These are phyloP conservation scores for Acronicta leporina DNA, from an alignment of 2,888 invertebrate species.

Conservation along the genomic window DNA sequence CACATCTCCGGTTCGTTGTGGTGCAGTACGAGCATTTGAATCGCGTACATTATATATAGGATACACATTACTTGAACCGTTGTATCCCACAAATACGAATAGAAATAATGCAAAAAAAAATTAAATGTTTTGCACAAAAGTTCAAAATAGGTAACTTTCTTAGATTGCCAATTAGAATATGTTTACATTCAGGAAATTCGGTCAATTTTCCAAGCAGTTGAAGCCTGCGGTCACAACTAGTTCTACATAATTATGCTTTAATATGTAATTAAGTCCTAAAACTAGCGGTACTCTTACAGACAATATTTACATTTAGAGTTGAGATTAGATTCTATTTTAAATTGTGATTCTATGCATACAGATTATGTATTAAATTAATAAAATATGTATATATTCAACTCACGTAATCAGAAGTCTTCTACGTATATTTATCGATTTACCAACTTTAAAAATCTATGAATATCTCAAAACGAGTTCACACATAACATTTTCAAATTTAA, in stretches of 20 bases:
- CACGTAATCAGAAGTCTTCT: constrained; percentile 44
- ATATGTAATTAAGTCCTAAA: not conserved
- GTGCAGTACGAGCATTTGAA: constrained; percentile 49
- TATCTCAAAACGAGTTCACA: constrained; percentile 40
- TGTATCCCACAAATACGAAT: not conserved
- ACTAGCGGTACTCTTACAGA: constrained; percentile 1
- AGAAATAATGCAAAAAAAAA: not conserved
- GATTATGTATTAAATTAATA: constrained; percentile 20
- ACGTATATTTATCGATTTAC: constrained; percentile 47
- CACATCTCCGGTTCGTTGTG: constrained; percentile 52
- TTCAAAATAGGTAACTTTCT: not conserved
- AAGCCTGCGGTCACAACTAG: not conserved
- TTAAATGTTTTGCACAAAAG: not conserved
- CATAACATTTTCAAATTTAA: constrained; percentile 26
- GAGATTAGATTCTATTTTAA: constrained; percentile 16
- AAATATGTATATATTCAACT: constrained; percentile 33
- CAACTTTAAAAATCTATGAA: constrained; percentile 44
- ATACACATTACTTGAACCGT: constrained; percentile 4
- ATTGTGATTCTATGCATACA: constrained; percentile 12
- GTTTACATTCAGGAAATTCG: not conserved
- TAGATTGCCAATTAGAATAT: constrained; percentile 1
- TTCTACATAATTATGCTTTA: constrained; percentile 3
- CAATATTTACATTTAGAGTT: constrained; percentile 29
- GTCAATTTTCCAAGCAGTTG: too few species aligned
- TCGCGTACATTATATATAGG: constrained; percentile 36